Percentiles rank a stretch among this genome's conserved stretches.
phyloP scores from a whole-genome alignment of 35 echinoderm and acorn worm genomes.

The Eucidaris tribuloides region DNA sequence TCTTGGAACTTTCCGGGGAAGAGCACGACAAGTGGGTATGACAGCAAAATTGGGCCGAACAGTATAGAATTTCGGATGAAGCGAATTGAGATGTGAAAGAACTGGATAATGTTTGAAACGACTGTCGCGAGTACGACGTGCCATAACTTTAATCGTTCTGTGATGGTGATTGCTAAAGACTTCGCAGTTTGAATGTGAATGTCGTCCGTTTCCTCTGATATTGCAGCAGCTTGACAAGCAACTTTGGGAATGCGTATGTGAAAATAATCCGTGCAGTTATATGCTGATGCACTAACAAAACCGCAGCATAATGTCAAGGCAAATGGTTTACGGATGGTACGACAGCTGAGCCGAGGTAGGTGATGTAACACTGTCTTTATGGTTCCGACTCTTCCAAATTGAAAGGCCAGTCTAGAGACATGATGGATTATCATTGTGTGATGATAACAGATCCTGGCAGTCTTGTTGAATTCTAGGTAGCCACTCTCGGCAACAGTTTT shows the following conservation, averaged over 20 bases:
- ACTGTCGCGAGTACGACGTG: not conserved
- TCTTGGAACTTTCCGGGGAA: conserved; percentile 2
- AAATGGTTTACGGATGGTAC: not conserved
- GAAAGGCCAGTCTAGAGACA: not conserved
- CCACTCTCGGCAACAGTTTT: too few species aligned
- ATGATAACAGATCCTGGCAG: too few species aligned
- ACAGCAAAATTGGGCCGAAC: conserved; percentile 60
- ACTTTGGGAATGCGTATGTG: not conserved
- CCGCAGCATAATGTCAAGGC: not conserved
- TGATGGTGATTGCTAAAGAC: not conserved
- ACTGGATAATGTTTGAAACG: not conserved
- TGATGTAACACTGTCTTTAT: not conserved
- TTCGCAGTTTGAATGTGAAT: not conserved
- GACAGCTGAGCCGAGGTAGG: not conserved
- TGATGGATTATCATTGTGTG: not conserved
- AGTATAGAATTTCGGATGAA: conserved; percentile 28
- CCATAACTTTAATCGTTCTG: not conserved
- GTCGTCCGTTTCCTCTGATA: too few species aligned
- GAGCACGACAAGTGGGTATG: conserved; percentile 35
- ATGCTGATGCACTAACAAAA: not conserved
- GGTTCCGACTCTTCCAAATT: not conserved
- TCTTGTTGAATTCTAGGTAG: too few species aligned
- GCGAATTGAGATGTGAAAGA: not conserved
- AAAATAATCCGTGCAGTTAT: not conserved
- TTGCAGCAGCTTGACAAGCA: not conserved